phyloP scores from a whole-genome alignment of 2,113 vertebrate genomes.

The Scortum barcoo region DNA sequence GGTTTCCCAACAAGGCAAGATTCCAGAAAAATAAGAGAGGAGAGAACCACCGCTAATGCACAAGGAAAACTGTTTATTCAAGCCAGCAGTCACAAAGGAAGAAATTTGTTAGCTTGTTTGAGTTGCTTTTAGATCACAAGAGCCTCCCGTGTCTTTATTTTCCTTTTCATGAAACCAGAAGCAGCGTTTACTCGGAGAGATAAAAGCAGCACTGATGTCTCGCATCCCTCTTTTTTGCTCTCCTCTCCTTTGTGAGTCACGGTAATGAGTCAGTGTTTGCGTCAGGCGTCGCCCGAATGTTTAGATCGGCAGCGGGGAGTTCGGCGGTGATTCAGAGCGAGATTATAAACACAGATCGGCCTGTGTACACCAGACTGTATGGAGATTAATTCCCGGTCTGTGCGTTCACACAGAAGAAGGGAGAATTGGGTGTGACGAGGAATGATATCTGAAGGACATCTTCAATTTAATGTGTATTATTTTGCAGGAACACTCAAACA shows the following conservation, averaged over 20 bases:
- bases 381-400: conserved; percentile 40
- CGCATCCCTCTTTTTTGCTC: not conserved
- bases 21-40: conserved; percentile 39
- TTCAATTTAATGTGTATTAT: not conserved
- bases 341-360: conserved; percentile 54
- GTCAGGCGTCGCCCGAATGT: conserved; percentile 10
- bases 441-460: not conserved
- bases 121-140: conserved; percentile 1
- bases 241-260: conserved; percentile 22
- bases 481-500: not conserved
- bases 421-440: not conserved
- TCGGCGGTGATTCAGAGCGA: conserved; percentile 42
- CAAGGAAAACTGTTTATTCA: conserved; percentile 33
- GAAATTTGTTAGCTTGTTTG: conserved; percentile 12
- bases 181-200: conserved; percentile 15
- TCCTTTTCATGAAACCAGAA: conserved; percentile 22
- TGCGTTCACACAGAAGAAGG: not conserved
- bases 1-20: conserved; percentile 17
- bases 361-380: conserved; percentile 25
- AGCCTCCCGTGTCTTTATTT: conserved; percentile 10
- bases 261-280: conserved; percentile 30
- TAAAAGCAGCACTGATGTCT: conserved; percentile 30
- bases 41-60: conserved; percentile 11
- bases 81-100: conserved; percentile 14
- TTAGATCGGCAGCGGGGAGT: conserved; percentile 44